Percentiles rank a stretch among this genome's conserved stretches.
Conservation (phyloP, 2,888 invertebrate genomes). For the Oscheius myriophilus region DNA sequence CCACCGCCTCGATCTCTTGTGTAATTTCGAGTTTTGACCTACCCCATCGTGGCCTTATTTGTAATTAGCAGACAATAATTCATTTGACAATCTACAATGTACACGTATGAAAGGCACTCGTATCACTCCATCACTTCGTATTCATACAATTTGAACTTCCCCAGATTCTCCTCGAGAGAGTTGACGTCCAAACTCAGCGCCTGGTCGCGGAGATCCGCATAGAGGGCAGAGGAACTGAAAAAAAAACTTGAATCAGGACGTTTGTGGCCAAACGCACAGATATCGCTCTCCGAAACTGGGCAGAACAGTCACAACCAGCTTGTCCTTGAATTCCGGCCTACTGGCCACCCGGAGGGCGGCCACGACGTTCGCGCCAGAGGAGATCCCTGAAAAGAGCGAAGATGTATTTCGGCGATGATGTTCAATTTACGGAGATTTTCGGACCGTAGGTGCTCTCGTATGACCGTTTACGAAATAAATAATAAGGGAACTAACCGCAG, state of each 20-base stretch:
- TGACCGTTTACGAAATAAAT: neutral
- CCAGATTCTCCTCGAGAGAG: slow-evolving; percentile 57
- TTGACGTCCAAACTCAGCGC: slow-evolving; percentile 57
- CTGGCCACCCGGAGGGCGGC: slow-evolving; percentile 61
- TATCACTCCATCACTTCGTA: slow-evolving; percentile 44
- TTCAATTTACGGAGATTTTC: too few relatives aligned
- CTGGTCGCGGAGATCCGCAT: slow-evolving; percentile 60
- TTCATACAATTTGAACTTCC: slow-evolving; percentile 57
- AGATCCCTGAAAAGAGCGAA: slow-evolving; percentile 55
- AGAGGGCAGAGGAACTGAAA: slow-evolving; percentile 61
- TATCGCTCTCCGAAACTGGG: slow-evolving; percentile 69
- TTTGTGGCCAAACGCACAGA: slow-evolving; percentile 47
- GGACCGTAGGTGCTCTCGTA: neutral
- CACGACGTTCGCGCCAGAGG: slow-evolving; percentile 66
- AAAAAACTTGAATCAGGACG: neutral
- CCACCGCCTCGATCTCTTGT: slow-evolving; percentile 12
- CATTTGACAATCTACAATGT: neutral
- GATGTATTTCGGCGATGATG: too few relatives aligned
- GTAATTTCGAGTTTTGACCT: slow-evolving; percentile 1
- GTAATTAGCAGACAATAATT: neutral
- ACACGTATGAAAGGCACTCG: slow-evolving; percentile 12
- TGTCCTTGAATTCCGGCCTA: slow-evolving; percentile 61
- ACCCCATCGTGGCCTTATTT: neutral
- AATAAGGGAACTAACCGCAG: slow-evolving; percentile 57
- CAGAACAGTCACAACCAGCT: slow-evolving; percentile 66